Conservation (phyloP, 2,797 vertebrate genomes). For the Todus mexicanus region DNA sequence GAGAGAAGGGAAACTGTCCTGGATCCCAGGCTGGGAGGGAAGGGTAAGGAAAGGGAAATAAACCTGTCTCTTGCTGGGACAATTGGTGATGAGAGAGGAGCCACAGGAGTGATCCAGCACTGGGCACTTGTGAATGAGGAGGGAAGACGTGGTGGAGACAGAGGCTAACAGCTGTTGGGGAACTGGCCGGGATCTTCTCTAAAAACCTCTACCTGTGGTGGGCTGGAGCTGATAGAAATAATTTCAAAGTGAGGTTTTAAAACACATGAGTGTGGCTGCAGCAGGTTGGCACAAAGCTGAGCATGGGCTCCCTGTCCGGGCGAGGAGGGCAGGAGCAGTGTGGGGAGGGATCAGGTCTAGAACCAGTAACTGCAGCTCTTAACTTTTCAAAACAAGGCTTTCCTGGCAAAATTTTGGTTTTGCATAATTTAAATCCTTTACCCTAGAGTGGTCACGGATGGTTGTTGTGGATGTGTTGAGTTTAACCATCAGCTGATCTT, state of each 20-base stretch:
- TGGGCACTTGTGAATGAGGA: background rate
- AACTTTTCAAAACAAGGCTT: background rate
- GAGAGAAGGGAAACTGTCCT: background rate
- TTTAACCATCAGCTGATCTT: background rate
- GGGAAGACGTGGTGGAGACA: background rate
- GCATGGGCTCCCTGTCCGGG: accelerated
- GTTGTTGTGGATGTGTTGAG: background rate
- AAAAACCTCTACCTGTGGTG: background rate
- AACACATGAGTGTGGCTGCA: background rate
- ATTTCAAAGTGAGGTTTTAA: background rate
- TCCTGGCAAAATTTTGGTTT: background rate
- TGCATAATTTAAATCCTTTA: background rate
- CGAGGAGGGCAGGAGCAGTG: background rate
- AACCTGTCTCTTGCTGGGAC: background rate
- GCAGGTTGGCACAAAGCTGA: accelerated
- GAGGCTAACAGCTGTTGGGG: background rate
- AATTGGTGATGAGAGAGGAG: background rate
- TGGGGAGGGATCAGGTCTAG: background rate
- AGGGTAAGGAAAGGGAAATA: background rate
- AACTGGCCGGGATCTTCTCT: background rate
- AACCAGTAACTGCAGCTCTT: background rate
- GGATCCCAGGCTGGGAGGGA: background rate
- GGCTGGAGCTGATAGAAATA: background rate
- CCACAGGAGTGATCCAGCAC: background rate
- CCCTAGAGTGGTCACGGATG: background rate